Percentiles rank a stretch among this genome's conserved stretches.
These are phyloP conservation scores for Apocheima hispidaria DNA, from an alignment of 2,888 invertebrate genomes.

Conservation along the genomic window DNA sequence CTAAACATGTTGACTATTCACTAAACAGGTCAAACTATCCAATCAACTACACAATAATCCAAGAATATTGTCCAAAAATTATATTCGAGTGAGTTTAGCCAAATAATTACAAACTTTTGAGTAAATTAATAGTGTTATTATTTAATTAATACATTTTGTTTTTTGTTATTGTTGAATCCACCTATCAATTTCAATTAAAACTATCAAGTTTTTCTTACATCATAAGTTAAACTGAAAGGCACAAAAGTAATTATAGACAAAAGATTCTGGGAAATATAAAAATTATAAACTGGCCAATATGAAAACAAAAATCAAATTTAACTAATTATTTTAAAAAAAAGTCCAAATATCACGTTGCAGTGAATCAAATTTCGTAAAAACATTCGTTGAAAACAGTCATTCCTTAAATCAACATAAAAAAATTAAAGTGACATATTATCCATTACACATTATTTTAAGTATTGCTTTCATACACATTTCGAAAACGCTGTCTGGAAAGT, in stretches of 20 bases:
- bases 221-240: too few species aligned
- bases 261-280: background rate
- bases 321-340: background rate
- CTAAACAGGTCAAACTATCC: background rate
- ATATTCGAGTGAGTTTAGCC: background rate
- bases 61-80: background rate
- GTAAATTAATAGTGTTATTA: background rate
- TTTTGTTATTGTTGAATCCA: too few species aligned
- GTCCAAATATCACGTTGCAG: background rate
- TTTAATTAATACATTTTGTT: too few species aligned
- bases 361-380: background rate
- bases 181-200: too few species aligned
- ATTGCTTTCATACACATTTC: slow-evolving; percentile 25
- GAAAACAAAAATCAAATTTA: background rate
- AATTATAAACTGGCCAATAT: background rate
- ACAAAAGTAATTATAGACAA: too few species aligned
- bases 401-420: background rate
- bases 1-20: background rate
- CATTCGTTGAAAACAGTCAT: slow-evolving; percentile 3
- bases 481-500: slow-evolving; percentile 5
- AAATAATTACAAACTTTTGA: background rate
- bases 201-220: too few species aligned
- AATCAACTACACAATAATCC: background rate
- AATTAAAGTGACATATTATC: slow-evolving; percentile 7
- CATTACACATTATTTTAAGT: slow-evolving; percentile 16